These are phyloP conservation scores for Hystrix brachyura DNA, from an alignment of 2,113 vertebrate species.

Conservation along the genomic window DNA sequence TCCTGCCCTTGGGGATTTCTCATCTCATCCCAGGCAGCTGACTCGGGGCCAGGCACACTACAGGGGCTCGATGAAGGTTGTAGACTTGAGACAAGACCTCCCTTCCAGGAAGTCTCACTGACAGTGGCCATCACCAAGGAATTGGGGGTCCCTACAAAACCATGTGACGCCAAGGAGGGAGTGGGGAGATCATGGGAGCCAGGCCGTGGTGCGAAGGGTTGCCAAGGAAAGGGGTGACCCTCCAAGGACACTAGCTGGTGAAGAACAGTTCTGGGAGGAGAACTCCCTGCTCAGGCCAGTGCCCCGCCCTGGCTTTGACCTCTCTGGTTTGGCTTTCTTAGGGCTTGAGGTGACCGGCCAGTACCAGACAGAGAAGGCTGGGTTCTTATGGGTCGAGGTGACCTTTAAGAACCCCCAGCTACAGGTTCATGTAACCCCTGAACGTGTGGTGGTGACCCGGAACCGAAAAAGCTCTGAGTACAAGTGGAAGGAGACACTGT, in stretches of 20 bases:
- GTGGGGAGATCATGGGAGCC: not conserved
- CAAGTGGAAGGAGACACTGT: conserved; percentile 73
- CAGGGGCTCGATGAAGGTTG: not conserved
- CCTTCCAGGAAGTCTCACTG: not conserved
- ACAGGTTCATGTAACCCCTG: conserved; percentile 40
- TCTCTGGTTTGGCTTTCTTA: conserved; percentile 55
- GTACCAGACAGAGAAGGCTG: conserved; percentile 38
- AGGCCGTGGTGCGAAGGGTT: not conserved
- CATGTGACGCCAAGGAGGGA: not conserved
- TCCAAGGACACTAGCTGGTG: not conserved
- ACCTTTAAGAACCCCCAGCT: conserved; percentile 52
- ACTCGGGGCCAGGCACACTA: fast-evolving
- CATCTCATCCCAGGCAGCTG: not conserved
- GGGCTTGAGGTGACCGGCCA: conserved; percentile 83
- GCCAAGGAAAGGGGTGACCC: not conserved
- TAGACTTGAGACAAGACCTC: not conserved
- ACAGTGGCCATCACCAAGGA: not conserved
- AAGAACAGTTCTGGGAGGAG: not conserved
- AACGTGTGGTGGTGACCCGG: conserved; percentile 65
- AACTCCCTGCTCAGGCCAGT: not conserved
- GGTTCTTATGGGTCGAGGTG: conserved; percentile 83
- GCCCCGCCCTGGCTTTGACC: not conserved
- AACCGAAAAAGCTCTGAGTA: conserved; percentile 11
- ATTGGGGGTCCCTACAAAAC: not conserved
- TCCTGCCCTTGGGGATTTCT: not conserved